Evolutionary conservation across 2,797 vertebrate genomes (phyloP).

Genomic region (Labroides dimidiatus): DNA sequence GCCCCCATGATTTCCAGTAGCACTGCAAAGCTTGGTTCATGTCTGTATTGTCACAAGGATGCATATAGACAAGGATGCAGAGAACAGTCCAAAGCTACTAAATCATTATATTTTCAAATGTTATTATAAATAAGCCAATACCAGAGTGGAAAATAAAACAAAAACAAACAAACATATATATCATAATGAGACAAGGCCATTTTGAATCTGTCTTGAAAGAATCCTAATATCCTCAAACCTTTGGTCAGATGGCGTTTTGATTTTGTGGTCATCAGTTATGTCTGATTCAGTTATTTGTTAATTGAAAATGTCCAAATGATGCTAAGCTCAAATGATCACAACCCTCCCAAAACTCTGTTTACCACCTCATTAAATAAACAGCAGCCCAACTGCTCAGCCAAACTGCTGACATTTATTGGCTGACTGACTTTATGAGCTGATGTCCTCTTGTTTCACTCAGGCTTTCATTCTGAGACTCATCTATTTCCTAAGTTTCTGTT

Average conservation of each 20-base stretch:
- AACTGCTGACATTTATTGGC: background rate
- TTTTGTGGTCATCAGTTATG: background rate
- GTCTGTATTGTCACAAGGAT: too few relatives aligned
- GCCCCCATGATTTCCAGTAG: too few relatives aligned
- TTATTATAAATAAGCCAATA: too few relatives aligned
- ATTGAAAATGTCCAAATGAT: background rate
- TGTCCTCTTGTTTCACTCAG: background rate
- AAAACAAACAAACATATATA: too few relatives aligned
- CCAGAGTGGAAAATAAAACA: too few relatives aligned
- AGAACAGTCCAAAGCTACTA: too few relatives aligned
- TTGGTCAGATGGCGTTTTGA: background rate
- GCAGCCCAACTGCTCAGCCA: background rate
- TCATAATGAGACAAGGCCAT: too few relatives aligned
- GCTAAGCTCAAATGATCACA: background rate
- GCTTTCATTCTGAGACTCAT: background rate
- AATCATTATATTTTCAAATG: too few relatives aligned
- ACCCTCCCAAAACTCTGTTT: background rate
- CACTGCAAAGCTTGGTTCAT: too few relatives aligned
- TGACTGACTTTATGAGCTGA: background rate
- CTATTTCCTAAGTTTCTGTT: background rate
- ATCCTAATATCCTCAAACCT: too few relatives aligned
- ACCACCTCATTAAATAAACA: conserved; percentile 1
- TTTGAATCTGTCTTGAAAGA: too few relatives aligned
- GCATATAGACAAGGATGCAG: too few relatives aligned
- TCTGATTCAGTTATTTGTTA: background rate